These are phyloP conservation scores for Lasiommata megera DNA, from an alignment of 2,888 invertebrate genomes.

Conservation along the genomic window DNA sequence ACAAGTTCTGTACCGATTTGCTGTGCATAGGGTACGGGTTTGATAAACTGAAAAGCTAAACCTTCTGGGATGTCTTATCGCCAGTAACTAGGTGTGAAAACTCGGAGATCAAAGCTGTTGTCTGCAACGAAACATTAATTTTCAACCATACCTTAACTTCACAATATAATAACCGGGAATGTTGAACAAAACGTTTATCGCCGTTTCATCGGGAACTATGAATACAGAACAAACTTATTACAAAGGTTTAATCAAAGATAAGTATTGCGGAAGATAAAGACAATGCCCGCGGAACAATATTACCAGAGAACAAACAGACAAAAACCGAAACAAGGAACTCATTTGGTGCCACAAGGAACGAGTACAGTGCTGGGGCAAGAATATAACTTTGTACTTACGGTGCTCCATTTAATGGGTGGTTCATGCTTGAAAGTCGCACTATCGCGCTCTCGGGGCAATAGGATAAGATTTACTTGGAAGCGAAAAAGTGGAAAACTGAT, in stretches of 20 bases:
- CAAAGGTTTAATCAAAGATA: constrained; percentile 24
- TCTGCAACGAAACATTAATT: not conserved
- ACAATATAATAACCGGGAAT: not conserved
- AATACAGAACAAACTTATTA: constrained; percentile 2
- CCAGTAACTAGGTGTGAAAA: no score
- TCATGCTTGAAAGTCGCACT: constrained; percentile 4
- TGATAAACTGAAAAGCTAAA: no score
- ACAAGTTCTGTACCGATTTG: no score
- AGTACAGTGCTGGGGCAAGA: constrained; percentile 51
- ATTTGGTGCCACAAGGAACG: constrained; percentile 47
- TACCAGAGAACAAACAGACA: constrained; percentile 22
- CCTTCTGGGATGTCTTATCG: no score
- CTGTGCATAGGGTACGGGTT: no score
- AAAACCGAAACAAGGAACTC: constrained; percentile 38
- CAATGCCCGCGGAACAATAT: constrained; percentile 18
- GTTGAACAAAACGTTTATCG: constrained; percentile 5
- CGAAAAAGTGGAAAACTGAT: no score
- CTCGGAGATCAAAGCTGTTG: no score
- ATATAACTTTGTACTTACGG: constrained; percentile 46
- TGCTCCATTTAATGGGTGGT: constrained; percentile 35
- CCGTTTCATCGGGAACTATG: constrained; percentile 1
- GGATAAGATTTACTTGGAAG: not conserved
- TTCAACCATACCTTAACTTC: not conserved
- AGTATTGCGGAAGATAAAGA: constrained; percentile 18
- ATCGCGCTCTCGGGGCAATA: not conserved